phyloP scores from a whole-genome alignment of 1,140 invertebrate genomes.

The Halesus radiatus region DNA sequence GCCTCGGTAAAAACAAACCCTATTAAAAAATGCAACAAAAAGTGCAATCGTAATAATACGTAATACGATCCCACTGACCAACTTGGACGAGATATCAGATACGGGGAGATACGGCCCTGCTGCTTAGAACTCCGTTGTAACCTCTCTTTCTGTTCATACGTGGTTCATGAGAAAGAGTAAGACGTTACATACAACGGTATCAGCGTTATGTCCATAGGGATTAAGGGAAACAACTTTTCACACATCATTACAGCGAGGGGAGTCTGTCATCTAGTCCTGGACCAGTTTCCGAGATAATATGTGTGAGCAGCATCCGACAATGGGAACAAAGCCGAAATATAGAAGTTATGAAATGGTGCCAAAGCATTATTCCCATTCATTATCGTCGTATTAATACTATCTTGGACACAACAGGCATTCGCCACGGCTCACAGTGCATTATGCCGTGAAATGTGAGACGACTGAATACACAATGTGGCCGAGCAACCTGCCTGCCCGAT shows the following conservation, averaged over 20 bases:
- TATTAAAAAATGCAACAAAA: neutral
- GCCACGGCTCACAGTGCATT: conserved; percentile 4
- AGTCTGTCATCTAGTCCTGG: neutral
- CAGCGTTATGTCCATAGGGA: neutral
- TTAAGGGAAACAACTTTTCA: conserved; percentile 20
- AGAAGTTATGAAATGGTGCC: conserved; percentile 32
- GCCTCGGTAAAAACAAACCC: too few relatives aligned
- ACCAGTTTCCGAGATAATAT: conserved; percentile 19
- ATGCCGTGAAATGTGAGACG: conserved; percentile 18
- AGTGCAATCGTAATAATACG: conserved; percentile 12
- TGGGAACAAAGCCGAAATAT: conserved; percentile 13
- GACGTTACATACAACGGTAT: neutral
- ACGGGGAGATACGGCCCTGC: neutral
- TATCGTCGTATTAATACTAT: conserved; percentile 38
- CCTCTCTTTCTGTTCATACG: too few relatives aligned
- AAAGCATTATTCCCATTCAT: conserved; percentile 35
- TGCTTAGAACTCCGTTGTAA: too few relatives aligned
- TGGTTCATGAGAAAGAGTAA: too few relatives aligned
- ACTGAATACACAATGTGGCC: conserved; percentile 9
- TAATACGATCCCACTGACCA: neutral
- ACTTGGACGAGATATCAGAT: neutral
- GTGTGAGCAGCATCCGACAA: conserved; percentile 15
- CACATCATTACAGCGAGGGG: conserved; percentile 36
- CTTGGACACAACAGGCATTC: conserved; percentile 12
- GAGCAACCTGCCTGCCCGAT: conserved; percentile 13